Base-by-base conservation (phyloP, 2,888 invertebrate genomes). In the Acanthopleura granulata region DNA sequence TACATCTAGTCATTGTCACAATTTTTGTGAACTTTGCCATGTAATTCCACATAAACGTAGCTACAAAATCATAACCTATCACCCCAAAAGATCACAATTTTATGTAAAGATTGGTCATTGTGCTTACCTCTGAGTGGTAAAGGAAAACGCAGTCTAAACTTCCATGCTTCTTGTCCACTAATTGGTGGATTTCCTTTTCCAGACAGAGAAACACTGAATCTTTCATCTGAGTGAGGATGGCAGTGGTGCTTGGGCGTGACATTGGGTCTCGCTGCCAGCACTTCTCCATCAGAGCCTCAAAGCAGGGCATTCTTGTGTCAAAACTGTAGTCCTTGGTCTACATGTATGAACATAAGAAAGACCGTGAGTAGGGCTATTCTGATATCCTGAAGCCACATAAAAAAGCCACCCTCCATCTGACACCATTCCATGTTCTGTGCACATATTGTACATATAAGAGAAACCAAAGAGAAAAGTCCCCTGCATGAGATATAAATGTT, bases 201-300 rank as follows among this genome's bases (percentile, higher is more conserved):
- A 84, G 82, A 62, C 82, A 75, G n/a, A 87, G 70, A 72, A 86
- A 86, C 70, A 81, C 79, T 11, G 77, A 62, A 30, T 80, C 78
- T 72, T 82, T 77, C 83, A 86, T 83, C 22, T 49, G 62, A 18
- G 16, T 77, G 12, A 82, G 74, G 49, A 88, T 78, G 14, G 78
- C 77, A 14, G 73, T 27, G 9, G 88, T 85, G 16, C 79, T 76
- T 0, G 87, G 88, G 27, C 88, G 78, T 1, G 51, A 69, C 16
- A 74, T 74, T 15, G 83, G 83, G 0, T 75, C 75, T 61, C 76
- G 76, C 11, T 77, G 73, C 87, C 87, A 87, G 74, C 87, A 86
- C 29, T 73, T 30, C 40, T 73, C 57, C 85, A 89, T 87, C 73
- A 86, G 75, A 9, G 75, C 40, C 57, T 86, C 84, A 74, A 88